Evolutionary conservation across 1,140 invertebrate genomes (phyloP).

Genomic region (Lamellibrachia luymesi): DNA sequence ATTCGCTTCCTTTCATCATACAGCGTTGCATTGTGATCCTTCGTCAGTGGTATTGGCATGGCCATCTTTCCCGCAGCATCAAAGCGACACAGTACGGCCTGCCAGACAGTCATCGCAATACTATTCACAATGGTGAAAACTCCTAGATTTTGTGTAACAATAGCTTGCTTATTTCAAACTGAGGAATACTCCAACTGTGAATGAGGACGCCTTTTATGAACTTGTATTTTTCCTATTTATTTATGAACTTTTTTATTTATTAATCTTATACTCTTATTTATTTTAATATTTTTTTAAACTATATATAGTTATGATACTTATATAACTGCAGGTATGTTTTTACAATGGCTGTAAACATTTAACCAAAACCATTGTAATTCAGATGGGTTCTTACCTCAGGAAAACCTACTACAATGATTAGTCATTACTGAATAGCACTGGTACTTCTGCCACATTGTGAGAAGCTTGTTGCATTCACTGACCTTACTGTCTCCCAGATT

Average conservation of each 20-base stretch:
- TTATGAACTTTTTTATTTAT: too few species aligned
- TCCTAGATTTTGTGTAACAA: too few species aligned
- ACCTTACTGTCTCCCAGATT: conserved; percentile 62
- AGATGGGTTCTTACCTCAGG: neutral
- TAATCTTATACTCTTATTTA: too few species aligned
- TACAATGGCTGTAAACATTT: neutral
- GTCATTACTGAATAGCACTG: too few species aligned
- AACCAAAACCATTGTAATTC: neutral
- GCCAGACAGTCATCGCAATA: conserved; percentile 21
- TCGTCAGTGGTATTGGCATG: conserved; percentile 55
- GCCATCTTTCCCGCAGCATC: conserved; percentile 45
- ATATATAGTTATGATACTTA: too few species aligned
- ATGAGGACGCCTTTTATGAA: neutral
- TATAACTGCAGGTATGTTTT: too few species aligned
- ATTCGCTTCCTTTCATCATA: conserved; percentile 61
- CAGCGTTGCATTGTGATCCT: conserved; percentile 57
- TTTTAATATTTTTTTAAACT: too few species aligned
- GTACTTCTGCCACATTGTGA: neutral
- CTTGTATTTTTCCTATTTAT: neutral
- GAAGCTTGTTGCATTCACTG: conserved; percentile 15
- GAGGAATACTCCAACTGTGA: too few species aligned
- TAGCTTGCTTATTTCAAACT: too few species aligned
- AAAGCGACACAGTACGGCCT: conserved; percentile 58
- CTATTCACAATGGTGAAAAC: neutral
- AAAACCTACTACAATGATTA: neutral